Evolutionary conservation across 2,113 vertebrate genomes (phyloP), one percentile per base, ranked within the genome.

Genomic region (Podocnemis expansa): DNA sequence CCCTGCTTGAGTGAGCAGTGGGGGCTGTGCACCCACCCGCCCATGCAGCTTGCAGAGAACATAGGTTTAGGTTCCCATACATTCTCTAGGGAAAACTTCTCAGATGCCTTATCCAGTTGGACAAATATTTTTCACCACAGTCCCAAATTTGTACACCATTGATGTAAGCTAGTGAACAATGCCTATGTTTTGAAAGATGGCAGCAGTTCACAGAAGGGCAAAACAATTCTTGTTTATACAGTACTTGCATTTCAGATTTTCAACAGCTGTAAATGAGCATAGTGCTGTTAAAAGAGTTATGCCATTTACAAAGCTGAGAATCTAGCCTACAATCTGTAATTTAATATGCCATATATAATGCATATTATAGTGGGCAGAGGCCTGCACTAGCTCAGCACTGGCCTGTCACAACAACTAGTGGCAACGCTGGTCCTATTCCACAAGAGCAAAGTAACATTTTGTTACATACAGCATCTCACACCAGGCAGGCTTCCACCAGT

Each of bases 11-110:
- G n/a, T n/a, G n/a, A n/a, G n/a, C n/a, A n/a, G n/a, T n/a, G n/a
- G n/a, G n/a, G n/a, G n/a, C n/a, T n/a, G n/a, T n/a, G n/a, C n/a
- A n/a, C n/a, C n/a, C n/a, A n/a, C n/a, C n/a, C n/a, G n/a, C n/a
- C n/a, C n/a, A n/a, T n/a, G n/a, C n/a, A n/a, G n/a, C n/a, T n/a
- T n/a, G n/a, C n/a, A n/a, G n/a, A n/a, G n/a, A n/a, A n/a, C n/a
- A n/a, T n/a, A n/a, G 0, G 31, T 31, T 82, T 43, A 38, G 56
- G n/a, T 67, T 87, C 91, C 49, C 81, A 91, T 10, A 58, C 2
- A 25, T 82, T 60, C 84, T 87, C 43, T 55, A 60, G 80, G 87
- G 86, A 93, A 92, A 38, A 38, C 6, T 86, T 96, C 90, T 87
- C 78, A 88, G 88, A 58, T 3, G 31, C 45, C 16, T 1, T 1